Evolutionary conservation across 2,113 vertebrate genomes (phyloP).

Genomic region (Taxidea taxus): DNA sequence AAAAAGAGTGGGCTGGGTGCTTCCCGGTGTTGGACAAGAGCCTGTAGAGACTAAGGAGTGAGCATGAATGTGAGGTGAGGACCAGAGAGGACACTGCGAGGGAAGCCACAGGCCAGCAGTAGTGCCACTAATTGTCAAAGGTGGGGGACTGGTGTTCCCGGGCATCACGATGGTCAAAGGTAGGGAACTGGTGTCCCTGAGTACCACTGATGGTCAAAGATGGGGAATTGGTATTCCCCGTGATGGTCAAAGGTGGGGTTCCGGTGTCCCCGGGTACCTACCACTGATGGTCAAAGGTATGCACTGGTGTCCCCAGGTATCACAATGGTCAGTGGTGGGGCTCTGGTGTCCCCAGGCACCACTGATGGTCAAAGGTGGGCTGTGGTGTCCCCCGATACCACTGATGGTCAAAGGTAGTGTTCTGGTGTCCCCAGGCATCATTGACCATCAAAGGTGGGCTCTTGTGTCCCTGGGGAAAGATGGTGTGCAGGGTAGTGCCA

Average conservation of each 20-base stretch:
- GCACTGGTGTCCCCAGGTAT: not conserved
- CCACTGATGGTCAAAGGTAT: not conserved
- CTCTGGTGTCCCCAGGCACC: not conserved
- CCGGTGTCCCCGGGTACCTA: not conserved
- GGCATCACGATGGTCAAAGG: not conserved
- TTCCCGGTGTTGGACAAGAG: not conserved
- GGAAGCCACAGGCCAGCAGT: not conserved
- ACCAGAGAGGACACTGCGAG: too few species aligned
- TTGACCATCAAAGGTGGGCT: not conserved
- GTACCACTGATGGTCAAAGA: not conserved
- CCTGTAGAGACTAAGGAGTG: not conserved
- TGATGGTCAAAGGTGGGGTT: not conserved
- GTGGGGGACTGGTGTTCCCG: too few species aligned
- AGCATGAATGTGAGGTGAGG: not conserved
- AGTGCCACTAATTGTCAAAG: not conserved
- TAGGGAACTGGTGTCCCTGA: too few species aligned
- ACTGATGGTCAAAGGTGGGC: not conserved
- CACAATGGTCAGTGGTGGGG: not conserved
- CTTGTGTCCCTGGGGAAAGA: not conserved
- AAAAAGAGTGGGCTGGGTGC: not conserved
- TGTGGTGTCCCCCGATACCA: accelerated
- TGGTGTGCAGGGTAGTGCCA: accelerated
- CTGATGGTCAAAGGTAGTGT: too few species aligned
- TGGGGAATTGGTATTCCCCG: not conserved
- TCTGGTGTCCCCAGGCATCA: accelerated